Conservation (phyloP, 2,113 vertebrate genomes). For the Poeciliopsis retropinna region DNA sequence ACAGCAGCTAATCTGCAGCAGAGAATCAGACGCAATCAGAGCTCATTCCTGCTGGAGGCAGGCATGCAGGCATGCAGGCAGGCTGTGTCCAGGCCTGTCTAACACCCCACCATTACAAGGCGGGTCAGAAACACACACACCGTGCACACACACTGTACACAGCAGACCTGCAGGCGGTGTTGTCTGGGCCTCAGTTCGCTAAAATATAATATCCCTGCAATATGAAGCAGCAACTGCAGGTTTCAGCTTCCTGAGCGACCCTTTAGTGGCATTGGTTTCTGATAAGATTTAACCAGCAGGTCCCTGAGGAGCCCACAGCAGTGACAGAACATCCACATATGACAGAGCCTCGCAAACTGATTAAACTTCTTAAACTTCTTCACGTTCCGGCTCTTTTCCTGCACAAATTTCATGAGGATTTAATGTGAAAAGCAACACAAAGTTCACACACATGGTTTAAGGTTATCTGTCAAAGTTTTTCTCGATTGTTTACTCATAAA, state of each 20-base stretch:
- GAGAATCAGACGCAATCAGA: conserved; percentile 14
- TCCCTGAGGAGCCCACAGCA: no score
- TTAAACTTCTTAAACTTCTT: no score
- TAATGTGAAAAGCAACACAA: no score
- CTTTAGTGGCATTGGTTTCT: neutral
- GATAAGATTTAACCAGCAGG: no score
- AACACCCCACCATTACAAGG: conserved; percentile 12
- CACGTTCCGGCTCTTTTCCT: no score
- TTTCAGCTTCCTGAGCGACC: neutral
- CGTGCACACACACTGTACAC: neutral
- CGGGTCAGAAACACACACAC: conserved; percentile 23
- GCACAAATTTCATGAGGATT: no score
- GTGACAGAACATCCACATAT: no score
- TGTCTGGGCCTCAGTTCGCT: neutral
- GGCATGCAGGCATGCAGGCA: conserved; percentile 2
- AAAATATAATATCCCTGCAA: neutral
- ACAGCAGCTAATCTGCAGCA: conserved; percentile 46
- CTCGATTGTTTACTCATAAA: no score
- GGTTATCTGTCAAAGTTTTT: no score
- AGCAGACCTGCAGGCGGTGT: neutral
- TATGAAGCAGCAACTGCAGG: neutral
- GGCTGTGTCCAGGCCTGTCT: conserved; percentile 54
- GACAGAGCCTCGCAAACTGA: no score
- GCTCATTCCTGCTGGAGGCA: conserved; percentile 39
- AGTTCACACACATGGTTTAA: no score